A percentile compares a stretch with the other conserved stretches of the same genome.
These are phyloP conservation scores for Patella depressa DNA, from an alignment of 2,888 invertebrate genomes.

Conservation along the genomic window DNA sequence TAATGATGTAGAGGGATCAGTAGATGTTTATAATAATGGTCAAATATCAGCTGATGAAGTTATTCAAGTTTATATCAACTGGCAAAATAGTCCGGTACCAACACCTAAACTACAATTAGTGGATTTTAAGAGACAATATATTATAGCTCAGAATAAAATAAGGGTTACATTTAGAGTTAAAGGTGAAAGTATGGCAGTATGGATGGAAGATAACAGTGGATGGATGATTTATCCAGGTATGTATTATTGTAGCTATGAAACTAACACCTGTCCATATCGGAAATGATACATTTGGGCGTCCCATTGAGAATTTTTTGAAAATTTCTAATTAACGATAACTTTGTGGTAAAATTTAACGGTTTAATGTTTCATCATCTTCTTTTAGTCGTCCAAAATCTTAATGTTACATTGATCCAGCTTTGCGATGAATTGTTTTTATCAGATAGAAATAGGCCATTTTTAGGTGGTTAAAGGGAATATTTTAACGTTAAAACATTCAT, in stretches of 20 bases:
- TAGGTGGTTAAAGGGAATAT: too few relatives aligned
- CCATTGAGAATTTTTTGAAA: too few relatives aligned
- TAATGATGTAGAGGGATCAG: constrained; percentile 44
- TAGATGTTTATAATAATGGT: constrained; percentile 53
- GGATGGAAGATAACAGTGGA: constrained; percentile 41
- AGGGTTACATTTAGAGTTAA: constrained; percentile 39
- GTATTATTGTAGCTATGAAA: not conserved
- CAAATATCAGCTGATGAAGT: constrained; percentile 57
- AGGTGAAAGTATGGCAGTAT: constrained; percentile 53
- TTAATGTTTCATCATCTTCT: too few relatives aligned
- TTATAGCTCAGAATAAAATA: constrained; percentile 31
- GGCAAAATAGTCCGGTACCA: constrained; percentile 48
- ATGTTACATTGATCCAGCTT: too few relatives aligned
- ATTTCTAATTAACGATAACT: too few relatives aligned
- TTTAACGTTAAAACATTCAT: too few relatives aligned
- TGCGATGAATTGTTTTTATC: too few relatives aligned
- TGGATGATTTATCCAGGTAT: constrained; percentile 54
- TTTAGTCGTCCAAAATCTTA: too few relatives aligned
- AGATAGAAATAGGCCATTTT: too few relatives aligned
- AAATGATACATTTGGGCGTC: too few relatives aligned
- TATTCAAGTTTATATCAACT: constrained; percentile 59
- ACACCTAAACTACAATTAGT: constrained; percentile 56
- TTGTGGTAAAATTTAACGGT: too few relatives aligned
- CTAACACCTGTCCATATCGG: too few relatives aligned
- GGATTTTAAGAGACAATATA: constrained; percentile 43